These are phyloP conservation scores for Butorides virescens DNA, from an alignment of 2,113 vertebrate species.

Conservation along the genomic window DNA sequence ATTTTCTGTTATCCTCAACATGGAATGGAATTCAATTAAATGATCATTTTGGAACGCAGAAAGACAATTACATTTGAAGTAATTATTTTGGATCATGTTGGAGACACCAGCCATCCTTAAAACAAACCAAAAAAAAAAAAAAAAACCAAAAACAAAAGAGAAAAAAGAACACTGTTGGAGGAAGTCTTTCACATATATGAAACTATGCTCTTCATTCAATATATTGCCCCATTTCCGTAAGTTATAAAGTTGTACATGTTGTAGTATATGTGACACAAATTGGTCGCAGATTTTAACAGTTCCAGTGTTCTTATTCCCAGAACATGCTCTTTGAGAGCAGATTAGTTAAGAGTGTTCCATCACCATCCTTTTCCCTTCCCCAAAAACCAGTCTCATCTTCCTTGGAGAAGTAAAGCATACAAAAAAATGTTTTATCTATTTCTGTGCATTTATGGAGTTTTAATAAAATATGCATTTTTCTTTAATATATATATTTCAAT, in stretches of 20 bases:
- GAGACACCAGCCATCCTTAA: conserved; percentile 63
- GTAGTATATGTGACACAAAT: conserved; percentile 64
- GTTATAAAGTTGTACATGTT: conserved; percentile 68
- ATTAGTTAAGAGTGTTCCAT: conserved; percentile 33
- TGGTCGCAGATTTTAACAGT: conserved; percentile 43
- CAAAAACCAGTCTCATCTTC: neutral
- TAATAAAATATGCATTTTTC: neutral
- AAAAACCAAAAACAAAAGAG: neutral
- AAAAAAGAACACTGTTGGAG: conserved; percentile 47
- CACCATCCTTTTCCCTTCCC: conserved; percentile 16
- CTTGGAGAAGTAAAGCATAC: neutral
- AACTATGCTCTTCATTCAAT: conserved; percentile 74
- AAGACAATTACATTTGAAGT: conserved; percentile 55
- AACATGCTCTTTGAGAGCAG: neutral
- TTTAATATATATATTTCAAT: neutral
- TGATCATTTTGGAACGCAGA: conserved; percentile 58
- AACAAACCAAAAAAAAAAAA: conserved; percentile 21
- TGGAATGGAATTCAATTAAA: conserved; percentile 67
- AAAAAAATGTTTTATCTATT: neutral
- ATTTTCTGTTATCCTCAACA: conserved; percentile 70
- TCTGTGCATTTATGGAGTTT: neutral
- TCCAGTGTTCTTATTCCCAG: conserved; percentile 17
- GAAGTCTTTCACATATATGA: conserved; percentile 68
- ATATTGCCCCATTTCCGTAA: conserved; percentile 71
- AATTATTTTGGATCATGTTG: conserved; percentile 66